Evolutionary conservation across 1,140 invertebrate genomes (phyloP).

Genomic region (Cotesia vestalis): DNA sequence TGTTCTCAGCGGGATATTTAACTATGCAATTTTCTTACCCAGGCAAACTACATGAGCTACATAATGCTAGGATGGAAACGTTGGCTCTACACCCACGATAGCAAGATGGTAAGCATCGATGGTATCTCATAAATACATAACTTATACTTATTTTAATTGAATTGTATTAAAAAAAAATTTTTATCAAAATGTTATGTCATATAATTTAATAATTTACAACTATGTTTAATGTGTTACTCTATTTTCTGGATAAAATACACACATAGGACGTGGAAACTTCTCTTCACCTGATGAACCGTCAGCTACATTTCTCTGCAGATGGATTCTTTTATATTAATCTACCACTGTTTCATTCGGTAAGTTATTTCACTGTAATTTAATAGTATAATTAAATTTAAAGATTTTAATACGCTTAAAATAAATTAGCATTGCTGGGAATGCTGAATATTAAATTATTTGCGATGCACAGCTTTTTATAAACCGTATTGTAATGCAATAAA

Average conservation of each 20-base stretch:
- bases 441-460: not conserved
- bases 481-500: conserved; percentile 4
- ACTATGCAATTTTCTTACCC: conserved; percentile 35
- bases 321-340: conserved; percentile 60
- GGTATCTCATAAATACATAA: conserved; percentile 18
- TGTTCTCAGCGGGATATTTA: conserved; percentile 9
- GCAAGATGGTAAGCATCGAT: conserved; percentile 30
- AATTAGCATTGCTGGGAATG: not conserved
- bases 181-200: not conserved
- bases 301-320: conserved; percentile 55
- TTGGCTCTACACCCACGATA: conserved; percentile 24
- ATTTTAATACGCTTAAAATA: not conserved
- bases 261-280: conserved; percentile 43
- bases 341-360: conserved; percentile 57
- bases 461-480: conserved; percentile 8
- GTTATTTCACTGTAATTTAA: conserved; percentile 15
- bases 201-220: no score
- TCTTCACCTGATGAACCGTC: conserved; percentile 55
- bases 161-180: no score
- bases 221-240: not conserved
- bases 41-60: conserved; percentile 53
- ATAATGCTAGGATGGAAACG: conserved; percentile 50
- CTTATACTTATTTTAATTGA: not conserved
- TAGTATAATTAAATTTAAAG: conserved; percentile 6
- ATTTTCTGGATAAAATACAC: not conserved